Percentiles rank a stretch among this genome's conserved stretches.
Evolutionary conservation across 1,140 invertebrate species (phyloP).

Genomic region (Apocrypta bakeri): DNA sequence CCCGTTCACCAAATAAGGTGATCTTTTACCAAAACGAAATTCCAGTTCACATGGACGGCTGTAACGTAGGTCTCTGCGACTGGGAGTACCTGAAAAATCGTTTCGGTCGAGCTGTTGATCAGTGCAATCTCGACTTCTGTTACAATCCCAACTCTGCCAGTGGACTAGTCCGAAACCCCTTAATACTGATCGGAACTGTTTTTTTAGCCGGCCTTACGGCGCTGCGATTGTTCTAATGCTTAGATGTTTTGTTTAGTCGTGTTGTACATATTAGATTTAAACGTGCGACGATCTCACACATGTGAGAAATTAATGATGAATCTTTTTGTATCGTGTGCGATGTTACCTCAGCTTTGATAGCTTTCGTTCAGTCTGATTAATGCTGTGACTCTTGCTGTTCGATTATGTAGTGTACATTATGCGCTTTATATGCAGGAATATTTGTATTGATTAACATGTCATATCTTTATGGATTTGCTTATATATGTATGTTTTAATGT

Average conservation of each 20-base stretch:
- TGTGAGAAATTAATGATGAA: not conserved
- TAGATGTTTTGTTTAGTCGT: not conserved
- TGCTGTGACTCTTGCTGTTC: not conserved
- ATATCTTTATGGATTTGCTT: not conserved
- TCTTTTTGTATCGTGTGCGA: not conserved
- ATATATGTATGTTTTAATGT: not conserved
- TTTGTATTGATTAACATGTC: not conserved
- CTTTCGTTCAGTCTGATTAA: not conserved
- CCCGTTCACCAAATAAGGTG: slow-evolving; percentile 66
- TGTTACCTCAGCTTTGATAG: not conserved
- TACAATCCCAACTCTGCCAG: slow-evolving; percentile 14
- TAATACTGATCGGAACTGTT: not conserved
- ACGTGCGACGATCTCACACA: not conserved
- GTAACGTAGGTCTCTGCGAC: slow-evolving; percentile 73
- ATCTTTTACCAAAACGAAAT: slow-evolving; percentile 74
- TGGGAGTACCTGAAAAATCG: slow-evolving; percentile 72
- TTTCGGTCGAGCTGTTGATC: slow-evolving; percentile 57
- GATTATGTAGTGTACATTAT: not conserved
- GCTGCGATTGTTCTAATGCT: not conserved
- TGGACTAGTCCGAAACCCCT: not conserved
- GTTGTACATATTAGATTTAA: not conserved
- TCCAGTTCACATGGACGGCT: slow-evolving; percentile 69
- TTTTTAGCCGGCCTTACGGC: not conserved
- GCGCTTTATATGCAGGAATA: no score
- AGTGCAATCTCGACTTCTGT: slow-evolving; percentile 62